Conservation (phyloP, 2,888 invertebrate species). For the Entomobrya proxima region DNA sequence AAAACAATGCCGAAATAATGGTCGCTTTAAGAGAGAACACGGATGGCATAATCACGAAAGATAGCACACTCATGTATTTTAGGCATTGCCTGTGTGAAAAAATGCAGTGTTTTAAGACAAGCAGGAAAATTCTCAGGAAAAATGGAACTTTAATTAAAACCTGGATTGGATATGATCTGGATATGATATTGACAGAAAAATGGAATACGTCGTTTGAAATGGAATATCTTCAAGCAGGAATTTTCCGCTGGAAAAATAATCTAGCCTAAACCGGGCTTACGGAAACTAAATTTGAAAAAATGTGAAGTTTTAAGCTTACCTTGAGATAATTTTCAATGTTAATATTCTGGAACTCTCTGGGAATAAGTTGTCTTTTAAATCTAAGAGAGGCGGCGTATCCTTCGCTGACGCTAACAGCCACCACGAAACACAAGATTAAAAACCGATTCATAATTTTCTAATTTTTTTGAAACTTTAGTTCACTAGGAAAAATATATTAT, state of each 20-base stretch:
- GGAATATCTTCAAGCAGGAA: no score
- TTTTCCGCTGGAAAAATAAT: background rate
- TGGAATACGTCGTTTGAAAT: no score
- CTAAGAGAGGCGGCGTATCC: conserved; percentile 68
- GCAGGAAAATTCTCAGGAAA: background rate
- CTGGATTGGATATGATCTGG: no score
- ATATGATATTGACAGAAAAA: no score
- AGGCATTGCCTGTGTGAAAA: background rate
- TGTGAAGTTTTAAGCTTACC: conserved; percentile 64
- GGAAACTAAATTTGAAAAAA: background rate
- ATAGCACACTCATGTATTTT: no score
- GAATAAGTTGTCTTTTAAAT: conserved; percentile 70
- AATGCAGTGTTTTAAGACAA: background rate
- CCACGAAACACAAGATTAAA: conserved; percentile 55
- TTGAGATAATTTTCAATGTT: conserved; percentile 75
- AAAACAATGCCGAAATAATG: no score
- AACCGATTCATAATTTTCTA: conserved; percentile 40
- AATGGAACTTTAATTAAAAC: background rate
- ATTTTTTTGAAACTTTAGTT: background rate
- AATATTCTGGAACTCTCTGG: conserved; percentile 74
- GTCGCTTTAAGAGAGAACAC: no score
- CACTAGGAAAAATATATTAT: background rate
- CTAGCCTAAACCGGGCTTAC: background rate
- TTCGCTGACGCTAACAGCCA: conserved; percentile 54
- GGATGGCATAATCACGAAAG: no score